A percentile compares a stretch with the other conserved stretches of the same genome.
Conservation (phyloP, 1,140 invertebrate genomes). For the Camponotus vicinus region DNA sequence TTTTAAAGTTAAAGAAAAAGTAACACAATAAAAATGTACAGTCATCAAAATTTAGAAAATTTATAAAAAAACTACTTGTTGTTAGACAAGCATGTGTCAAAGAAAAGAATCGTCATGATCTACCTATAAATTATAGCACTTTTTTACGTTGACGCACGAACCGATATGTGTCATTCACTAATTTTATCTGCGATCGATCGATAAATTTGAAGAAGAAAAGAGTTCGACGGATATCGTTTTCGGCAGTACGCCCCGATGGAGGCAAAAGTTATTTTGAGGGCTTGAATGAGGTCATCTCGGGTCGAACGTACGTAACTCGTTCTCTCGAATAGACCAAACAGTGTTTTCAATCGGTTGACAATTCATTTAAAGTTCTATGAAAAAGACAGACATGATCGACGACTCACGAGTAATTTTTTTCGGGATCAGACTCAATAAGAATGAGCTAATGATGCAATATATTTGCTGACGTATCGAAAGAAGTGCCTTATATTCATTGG, state of each 20-base stretch:
- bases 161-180: constrained; percentile 5
- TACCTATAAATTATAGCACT: neutral
- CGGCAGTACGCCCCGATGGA: constrained; percentile 54
- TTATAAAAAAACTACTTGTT: neutral
- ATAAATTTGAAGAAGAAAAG: constrained; percentile 66
- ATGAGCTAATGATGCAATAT: neutral
- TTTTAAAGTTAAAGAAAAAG: neutral
- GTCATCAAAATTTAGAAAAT: neutral
- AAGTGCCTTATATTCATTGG: neutral
- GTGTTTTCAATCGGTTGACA: constrained; percentile 67
- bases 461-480: no score
- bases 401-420: constrained; percentile 20
- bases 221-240: constrained; percentile 44
- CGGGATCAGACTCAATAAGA: neutral
- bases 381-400: neutral
- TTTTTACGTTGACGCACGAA: constrained; percentile 1
- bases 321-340: constrained; percentile 65
- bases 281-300: constrained; percentile 80
- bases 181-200: constrained; percentile 3
- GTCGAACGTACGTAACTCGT: constrained; percentile 68
- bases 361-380: constrained; percentile 23
- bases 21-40: neutral
- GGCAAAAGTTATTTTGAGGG: constrained; percentile 78
- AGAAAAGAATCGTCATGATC: neutral
- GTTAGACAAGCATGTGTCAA: neutral